Conservation (phyloP, 2,113 vertebrate species). For the Scophthalmus maximus region DNA sequence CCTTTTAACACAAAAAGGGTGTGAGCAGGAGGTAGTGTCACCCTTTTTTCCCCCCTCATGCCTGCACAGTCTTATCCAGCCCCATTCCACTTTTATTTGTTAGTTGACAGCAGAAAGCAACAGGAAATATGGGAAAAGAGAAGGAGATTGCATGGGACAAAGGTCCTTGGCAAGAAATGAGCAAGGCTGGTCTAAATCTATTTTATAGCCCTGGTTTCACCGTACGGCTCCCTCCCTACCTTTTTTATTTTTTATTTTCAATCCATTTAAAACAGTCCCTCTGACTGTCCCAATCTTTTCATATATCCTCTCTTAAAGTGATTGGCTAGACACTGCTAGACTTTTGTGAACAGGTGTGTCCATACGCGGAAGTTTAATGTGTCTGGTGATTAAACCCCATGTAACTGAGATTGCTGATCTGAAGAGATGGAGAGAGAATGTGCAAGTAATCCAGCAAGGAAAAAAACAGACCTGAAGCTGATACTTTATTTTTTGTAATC, state of each 20-base stretch:
- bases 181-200: background rate
- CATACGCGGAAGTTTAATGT: background rate
- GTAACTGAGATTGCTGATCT: background rate
- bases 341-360: too few species aligned
- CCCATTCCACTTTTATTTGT: background rate
- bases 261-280: background rate
- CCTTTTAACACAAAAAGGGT: background rate
- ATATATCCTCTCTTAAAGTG: background rate
- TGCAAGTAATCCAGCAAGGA: too few species aligned
- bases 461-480: too few species aligned
- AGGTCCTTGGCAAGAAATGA: background rate
- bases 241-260: slow-evolving; percentile 1
- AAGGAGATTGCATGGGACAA: slow-evolving; percentile 4
- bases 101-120: slow-evolving; percentile 5
- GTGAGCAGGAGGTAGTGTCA: background rate
- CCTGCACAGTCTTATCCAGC: background rate
- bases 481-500: too few species aligned
- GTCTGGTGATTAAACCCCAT: background rate
- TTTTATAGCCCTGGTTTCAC: slow-evolving; percentile 10
- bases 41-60: background rate
- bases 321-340: background rate
- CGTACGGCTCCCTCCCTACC: background rate
- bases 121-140: slow-evolving; percentile 17
- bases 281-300: background rate
- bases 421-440: too few species aligned